Percentiles rank a stretch among this genome's conserved stretches.
Evolutionary conservation across 2,797 vertebrate species (phyloP).

Genomic region (Melanotaenia parkinsoni): DNA sequence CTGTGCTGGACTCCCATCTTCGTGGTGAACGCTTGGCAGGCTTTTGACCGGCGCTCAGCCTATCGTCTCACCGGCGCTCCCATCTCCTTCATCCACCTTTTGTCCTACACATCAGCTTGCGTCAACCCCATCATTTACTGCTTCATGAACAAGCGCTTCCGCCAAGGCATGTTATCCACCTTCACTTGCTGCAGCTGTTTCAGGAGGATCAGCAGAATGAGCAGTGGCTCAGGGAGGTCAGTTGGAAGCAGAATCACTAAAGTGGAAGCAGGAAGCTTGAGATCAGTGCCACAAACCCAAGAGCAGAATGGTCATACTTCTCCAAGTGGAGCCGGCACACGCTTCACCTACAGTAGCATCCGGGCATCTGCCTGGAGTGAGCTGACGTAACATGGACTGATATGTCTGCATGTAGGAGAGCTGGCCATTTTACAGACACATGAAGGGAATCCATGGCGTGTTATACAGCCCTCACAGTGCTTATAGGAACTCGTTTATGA

Average conservation of each 20-base stretch:
- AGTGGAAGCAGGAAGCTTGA: constrained; percentile 11
- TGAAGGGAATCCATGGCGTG: constrained; percentile 5
- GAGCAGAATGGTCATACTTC: constrained; percentile 85
- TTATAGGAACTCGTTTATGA: constrained; percentile 37
- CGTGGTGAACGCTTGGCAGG: constrained; percentile 94
- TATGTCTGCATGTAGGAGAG: neutral
- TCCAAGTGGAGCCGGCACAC: constrained; percentile 74
- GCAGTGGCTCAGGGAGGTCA: constrained; percentile 29
- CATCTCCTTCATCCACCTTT: constrained; percentile 96
- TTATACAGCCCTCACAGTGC: constrained; percentile 27
- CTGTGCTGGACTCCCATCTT: constrained; percentile 97
- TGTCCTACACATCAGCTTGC: constrained; percentile 96
- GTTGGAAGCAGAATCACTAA: constrained; percentile 21
- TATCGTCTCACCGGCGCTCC: constrained; percentile 92
- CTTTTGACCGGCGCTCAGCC: constrained; percentile 87
- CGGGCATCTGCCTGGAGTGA: constrained; percentile 71
- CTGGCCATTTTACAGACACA: constrained; percentile 4
- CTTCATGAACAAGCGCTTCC: constrained; percentile 98
- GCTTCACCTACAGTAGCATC: constrained; percentile 84
- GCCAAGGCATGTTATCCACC: constrained; percentile 88
- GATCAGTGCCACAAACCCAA: constrained; percentile 5
- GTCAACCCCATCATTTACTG: constrained; percentile 98
- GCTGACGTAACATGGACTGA: constrained; percentile 39
- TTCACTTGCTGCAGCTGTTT: constrained; percentile 85
- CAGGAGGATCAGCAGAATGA: fast-evolving